phyloP scores from a whole-genome alignment of 2,113 vertebrate species.

The Empidonax alnorum region DNA sequence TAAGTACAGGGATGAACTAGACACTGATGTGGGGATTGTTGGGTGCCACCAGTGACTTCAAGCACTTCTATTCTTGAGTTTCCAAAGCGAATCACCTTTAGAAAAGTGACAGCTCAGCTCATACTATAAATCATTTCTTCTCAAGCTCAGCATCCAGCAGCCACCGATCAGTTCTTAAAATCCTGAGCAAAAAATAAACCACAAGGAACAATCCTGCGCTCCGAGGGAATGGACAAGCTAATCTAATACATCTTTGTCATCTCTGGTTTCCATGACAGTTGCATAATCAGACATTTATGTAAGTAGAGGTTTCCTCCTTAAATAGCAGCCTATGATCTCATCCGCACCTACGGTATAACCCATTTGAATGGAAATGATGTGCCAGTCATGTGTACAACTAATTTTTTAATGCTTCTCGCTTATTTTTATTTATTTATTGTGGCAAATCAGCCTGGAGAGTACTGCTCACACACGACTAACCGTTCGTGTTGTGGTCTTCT shows the following conservation, averaged over 20 bases:
- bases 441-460: background rate
- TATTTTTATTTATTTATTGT: conserved; percentile 20
- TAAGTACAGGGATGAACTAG: background rate
- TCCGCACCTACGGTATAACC: conserved; percentile 42
- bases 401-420: conserved; percentile 3
- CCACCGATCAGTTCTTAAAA: background rate
- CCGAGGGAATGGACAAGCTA: conserved; percentile 18
- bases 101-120: conserved; percentile 14
- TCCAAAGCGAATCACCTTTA: background rate
- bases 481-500: background rate
- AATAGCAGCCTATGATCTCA: conserved; percentile 62
- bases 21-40: fast-evolving
- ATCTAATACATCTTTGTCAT: conserved; percentile 48
- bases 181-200: conserved; percentile 20
- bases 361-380: conserved; percentile 36
- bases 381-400: conserved; percentile 27
- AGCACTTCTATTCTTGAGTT: background rate
- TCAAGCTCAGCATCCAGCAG: background rate
- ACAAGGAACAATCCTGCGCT: background rate
- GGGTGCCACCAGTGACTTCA: background rate
- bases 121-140: background rate
- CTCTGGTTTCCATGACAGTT: conserved; percentile 68
- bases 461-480: background rate
- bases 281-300: conserved; percentile 67
- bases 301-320: conserved; percentile 67